Conservation (phyloP, 2,113 vertebrate species). For the Nicator chloris region DNA sequence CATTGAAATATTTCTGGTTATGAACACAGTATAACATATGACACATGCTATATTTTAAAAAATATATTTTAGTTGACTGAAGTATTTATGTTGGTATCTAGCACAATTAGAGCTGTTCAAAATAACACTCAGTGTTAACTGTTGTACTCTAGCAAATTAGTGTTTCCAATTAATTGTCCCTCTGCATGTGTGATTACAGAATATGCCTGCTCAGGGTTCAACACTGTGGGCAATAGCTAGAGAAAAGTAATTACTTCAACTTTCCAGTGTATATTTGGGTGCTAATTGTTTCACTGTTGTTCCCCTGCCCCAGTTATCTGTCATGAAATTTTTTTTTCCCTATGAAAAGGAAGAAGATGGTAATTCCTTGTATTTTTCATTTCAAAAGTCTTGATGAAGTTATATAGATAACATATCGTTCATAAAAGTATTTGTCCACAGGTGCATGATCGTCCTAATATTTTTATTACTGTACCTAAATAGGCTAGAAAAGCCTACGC, state of each 20-base stretch:
- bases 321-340: background rate
- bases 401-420: rapidly evolving
- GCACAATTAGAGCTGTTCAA: background rate
- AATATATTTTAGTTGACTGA: background rate
- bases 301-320: background rate
- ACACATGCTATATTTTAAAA: background rate
- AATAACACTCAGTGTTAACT: background rate
- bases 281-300: background rate
- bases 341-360: background rate
- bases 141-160: background rate
- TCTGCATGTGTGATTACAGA: background rate
- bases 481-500: background rate
- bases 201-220: background rate
- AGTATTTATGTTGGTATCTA: background rate
- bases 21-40: background rate
- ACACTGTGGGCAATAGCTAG: background rate
- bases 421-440: background rate
- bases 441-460: background rate
- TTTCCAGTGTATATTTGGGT: background rate
- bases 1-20: background rate
- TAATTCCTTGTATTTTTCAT: background rate
- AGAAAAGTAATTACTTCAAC: background rate
- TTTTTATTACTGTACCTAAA: background rate
- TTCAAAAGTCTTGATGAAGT: background rate
- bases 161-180: background rate